Conservation (phyloP, 2,113 vertebrate species). For the Nycticebus coucang region DNA sequence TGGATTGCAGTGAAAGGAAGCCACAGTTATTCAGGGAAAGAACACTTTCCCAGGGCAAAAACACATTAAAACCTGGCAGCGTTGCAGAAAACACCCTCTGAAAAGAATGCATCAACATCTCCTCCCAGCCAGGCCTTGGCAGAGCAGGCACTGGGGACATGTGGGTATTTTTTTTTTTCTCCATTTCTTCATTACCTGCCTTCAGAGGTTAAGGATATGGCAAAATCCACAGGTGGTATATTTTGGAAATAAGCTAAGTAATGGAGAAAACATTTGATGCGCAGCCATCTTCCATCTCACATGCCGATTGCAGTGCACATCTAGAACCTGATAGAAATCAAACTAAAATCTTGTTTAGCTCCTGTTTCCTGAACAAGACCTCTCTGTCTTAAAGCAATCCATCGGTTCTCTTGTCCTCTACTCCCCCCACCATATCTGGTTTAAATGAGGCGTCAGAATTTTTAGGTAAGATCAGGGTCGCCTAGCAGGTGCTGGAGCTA, state of each 20-base stretch:
- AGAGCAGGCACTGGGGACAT: slow-evolving; percentile 19
- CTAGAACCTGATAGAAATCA: neutral
- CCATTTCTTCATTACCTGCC: neutral
- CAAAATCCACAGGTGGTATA: neutral
- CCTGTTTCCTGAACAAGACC: neutral
- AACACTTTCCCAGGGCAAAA: slow-evolving; percentile 90
- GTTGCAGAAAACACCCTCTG: slow-evolving; percentile 75
- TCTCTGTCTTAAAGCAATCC: neutral
- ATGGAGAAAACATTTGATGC: neutral
- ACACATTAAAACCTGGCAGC: slow-evolving; percentile 87
- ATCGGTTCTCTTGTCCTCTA: neutral
- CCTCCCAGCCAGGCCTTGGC: slow-evolving; percentile 74
- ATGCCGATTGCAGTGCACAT: neutral
- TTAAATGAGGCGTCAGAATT: neutral
- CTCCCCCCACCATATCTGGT: neutral
- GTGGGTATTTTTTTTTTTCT: neutral
- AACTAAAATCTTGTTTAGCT: neutral
- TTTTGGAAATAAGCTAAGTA: slow-evolving; percentile 8
- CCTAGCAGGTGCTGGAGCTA: neutral
- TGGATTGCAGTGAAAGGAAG: slow-evolving; percentile 90
- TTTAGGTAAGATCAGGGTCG: neutral
- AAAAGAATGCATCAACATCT: slow-evolving; percentile 71
- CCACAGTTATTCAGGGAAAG: slow-evolving; percentile 89
- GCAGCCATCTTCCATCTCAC: neutral
- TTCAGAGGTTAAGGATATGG: neutral